Percentiles rank a stretch among this genome's conserved stretches.
Evolutionary conservation across 2,797 vertebrate species (phyloP).

Genomic region (Potorous gilbertii): DNA sequence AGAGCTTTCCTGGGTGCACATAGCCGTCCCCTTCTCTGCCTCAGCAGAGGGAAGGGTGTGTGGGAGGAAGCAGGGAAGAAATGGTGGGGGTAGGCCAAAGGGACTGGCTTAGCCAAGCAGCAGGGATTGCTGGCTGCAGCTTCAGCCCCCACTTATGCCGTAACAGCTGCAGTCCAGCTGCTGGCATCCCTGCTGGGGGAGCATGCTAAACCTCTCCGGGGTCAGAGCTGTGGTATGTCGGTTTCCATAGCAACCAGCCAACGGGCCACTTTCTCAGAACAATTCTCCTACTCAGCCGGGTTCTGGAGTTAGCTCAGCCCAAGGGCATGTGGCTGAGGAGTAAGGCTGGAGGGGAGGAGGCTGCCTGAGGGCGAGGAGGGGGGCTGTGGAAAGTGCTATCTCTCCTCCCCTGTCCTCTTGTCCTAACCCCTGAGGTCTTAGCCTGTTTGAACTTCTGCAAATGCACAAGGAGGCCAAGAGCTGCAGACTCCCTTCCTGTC

Average conservation of each 20-base stretch:
- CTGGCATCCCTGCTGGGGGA: conserved; percentile 89
- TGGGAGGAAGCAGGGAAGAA: conserved; percentile 8
- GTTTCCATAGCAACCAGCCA: conserved; percentile 95
- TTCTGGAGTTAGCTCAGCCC: conserved; percentile 85
- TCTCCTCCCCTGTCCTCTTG: background rate
- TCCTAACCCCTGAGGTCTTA: conserved; percentile 24
- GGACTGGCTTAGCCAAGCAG: conserved; percentile 74
- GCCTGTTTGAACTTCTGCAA: background rate
- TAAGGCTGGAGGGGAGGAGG: conserved; percentile 54
- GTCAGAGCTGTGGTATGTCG: conserved; percentile 96
- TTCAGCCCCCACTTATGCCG: conserved; percentile 80
- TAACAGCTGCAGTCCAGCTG: conserved; percentile 97
- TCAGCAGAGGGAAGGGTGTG: background rate
- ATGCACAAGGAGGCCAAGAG: background rate
- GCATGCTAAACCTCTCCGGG: conserved; percentile 92
- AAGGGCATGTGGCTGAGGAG: conserved; percentile 82
- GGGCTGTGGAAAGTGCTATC: conserved; percentile 60
- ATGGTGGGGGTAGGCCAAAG: conserved; percentile 43
- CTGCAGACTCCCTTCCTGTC: conserved; percentile 27
- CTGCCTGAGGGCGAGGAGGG: conserved; percentile 39
- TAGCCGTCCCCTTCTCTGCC: conserved; percentile 19
- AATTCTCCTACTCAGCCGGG: conserved; percentile 88
- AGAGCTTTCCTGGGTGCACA: background rate
- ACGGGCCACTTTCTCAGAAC: conserved; percentile 89
- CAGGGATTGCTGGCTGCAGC: conserved; percentile 73